Evolutionary conservation across 2,113 vertebrate species (phyloP), one percentile per base, ranked within the genome.

Genomic region (Cinclus mexicanus): DNA sequence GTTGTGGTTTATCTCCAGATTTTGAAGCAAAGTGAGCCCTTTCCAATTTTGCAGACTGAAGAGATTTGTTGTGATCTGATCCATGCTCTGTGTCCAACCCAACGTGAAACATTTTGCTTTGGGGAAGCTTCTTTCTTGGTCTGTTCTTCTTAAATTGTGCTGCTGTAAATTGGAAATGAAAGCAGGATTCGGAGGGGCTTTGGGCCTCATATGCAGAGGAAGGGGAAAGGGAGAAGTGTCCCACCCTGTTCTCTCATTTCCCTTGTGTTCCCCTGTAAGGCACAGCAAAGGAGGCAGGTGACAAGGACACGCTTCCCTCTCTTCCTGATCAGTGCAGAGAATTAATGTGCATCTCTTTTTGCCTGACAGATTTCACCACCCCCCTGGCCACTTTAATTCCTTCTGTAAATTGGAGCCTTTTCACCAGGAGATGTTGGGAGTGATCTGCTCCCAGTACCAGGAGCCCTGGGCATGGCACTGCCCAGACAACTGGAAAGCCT

Each of bases 31-130:
- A 92, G 29, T 6, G 41, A 85, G 41, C 37, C 2, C 29, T 87
- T 57, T 20, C 7, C 14, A 5, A 39, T 26, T 33, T 14, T 60
- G 6, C 50, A 26, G 7, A 47, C 33, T n/a, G 70, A 61, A 65
- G 56, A 2, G 59, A 46, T 55, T 65, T 76, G 25, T 42, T 59
- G n/a, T 53, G 80, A 71, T n/a, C 68, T 25, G 5, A 60, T 47
- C 76, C 1, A 6, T 0, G 2, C 22, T 47, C 74, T 2, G 14
- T 14, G 23, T 71, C 53, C 2, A 1, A 7, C 78, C 44, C 49
- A 15, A 16, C 0, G 0, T 24, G 46, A 77, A 90, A 61, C 2
- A 1, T 71, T 83, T 74, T 59, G 67, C 64, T 93, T 29, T 90
- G 59, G 55, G 61, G 55, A 61, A 83, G 39, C 24, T 68, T 67